Evolutionary conservation across 2,113 vertebrate genomes (phyloP), one percentile per base, ranked within the genome.

Genomic region (Illadopsis cleaveri): DNA sequence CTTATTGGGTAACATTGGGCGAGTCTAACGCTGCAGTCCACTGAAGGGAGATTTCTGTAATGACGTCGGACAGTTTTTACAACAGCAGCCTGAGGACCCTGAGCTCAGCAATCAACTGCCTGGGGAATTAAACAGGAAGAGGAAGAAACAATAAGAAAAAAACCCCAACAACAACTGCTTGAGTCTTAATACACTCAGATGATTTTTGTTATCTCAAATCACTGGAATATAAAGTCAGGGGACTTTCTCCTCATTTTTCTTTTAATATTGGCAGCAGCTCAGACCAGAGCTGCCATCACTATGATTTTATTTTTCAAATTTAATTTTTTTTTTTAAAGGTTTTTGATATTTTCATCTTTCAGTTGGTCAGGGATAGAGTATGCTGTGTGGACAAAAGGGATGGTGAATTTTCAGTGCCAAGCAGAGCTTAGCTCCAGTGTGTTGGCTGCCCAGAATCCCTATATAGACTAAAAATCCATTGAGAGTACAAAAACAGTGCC

Each of bases 91-190:
- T 48, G 45, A 86, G 69, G 42, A 69, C 48, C 15, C 66, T 23
- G n/a, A 60, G 86, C 19, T 62, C 60, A 64, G 54, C 51, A 66
- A 51, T 27, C 57, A 27, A 10, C 33, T 76, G 50, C 68, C 61
- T 58, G 30, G 40, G 73, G 44, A 72, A 91, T 78, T 88, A 69
- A 90, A 90, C 64, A 96, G 92, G 71, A 96, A 94, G 68, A 71
- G 40, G 20, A 70, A 81, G n/a, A 91, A 92, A 86, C 27, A 87
- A 30, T 40, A 31, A 64, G 10, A 18, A 66, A 69, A 75, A 62
- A 35, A 1, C 0, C 1, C 17, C 4, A 53, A 4, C 37, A 62
- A 7, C 33, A 51, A 58, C 58, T 81, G 30, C 79, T 90, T 72
- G 60, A 44, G 47, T 35, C 62, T 92, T 60, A 69, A 53, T 38